Base-by-base conservation (phyloP, 1,140 invertebrate genomes). In the Globodera ellingtonae region DNA sequence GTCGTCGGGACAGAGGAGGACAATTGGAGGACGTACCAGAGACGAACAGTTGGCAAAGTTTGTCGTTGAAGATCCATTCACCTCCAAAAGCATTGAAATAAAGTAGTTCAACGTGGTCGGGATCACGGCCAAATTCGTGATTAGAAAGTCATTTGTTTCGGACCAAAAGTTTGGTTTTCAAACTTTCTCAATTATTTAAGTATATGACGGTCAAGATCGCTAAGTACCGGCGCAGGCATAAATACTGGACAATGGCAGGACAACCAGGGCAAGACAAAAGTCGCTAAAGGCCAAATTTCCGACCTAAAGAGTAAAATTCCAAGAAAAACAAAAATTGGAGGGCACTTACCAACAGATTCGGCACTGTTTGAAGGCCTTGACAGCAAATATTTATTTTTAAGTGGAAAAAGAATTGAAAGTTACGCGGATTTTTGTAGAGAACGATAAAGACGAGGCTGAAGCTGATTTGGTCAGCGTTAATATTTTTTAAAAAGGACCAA, bases 281-380 rank as follows among this genome's bases (percentile, higher is more conserved):
- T 89, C 87, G 50, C 86, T 89, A 69, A 89, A 89, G n/a, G 87
- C 87, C 66, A 89, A 80, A 81, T 89, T 89, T 47, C 87, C 87
- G 13, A 89, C 87, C 86, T 52, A 79, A 73, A 21, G 24, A n/a
- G 84, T 70, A 76, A 47, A 47, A 74, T 73, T 7, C 56, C 47
- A 6, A 10, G 50, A 15, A 79, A 74, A 62, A 13, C 66, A 84
- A 8, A 13, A 46, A 46, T 24, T 56, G 4, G 75, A 13, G 8
- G 8, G n/a, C n/a, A 18, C 44, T 80, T 82, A 89, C 87, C 81
- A 89, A 79, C 24, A 89, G 78, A 79, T 89, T 89, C n/a, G 87
- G 87, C 24, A 89, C 87, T 62, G 87, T 89, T 82, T 89, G 87
- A 50, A 89, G 82, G 47, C 75, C 75, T 77, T 35, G 46, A 18